Evolutionary conservation across 2,888 invertebrate genomes (phyloP).

Genomic region (Artemia sinica): DNA sequence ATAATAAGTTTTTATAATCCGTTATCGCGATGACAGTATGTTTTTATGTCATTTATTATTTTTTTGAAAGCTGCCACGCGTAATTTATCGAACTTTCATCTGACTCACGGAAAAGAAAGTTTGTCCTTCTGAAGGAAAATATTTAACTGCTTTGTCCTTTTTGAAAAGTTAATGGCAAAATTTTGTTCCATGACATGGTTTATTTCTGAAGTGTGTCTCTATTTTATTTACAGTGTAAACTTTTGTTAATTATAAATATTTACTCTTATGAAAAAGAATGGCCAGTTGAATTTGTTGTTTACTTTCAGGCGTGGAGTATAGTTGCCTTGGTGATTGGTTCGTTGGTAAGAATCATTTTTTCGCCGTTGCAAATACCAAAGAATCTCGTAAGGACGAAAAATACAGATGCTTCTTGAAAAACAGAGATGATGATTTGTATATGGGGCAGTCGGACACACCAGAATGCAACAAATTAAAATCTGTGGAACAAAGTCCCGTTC

Average conservation of each 20-base stretch:
- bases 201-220: constrained; percentile 19
- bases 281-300: constrained; percentile 20
- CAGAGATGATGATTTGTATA: constrained; percentile 76
- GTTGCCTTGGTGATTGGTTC: constrained; percentile 87
- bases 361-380: constrained; percentile 90
- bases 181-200: neutral
- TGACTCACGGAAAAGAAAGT: too few species aligned
- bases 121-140: too few species aligned
- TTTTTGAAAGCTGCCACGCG: too few species aligned
- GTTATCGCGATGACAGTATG: too few species aligned
- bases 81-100: too few species aligned
- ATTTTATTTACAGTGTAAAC: constrained; percentile 8
- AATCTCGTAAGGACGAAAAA: constrained; percentile 82
- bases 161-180: neutral
- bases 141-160: too few species aligned
- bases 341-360: constrained; percentile 89
- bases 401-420: constrained; percentile 86
- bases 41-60: too few species aligned
- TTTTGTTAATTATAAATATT: constrained; percentile 18
- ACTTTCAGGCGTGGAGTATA: constrained; percentile 58
- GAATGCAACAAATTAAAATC: constrained; percentile 83
- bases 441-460: constrained; percentile 81
- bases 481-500: constrained; percentile 78
- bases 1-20: too few species aligned
- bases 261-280: neutral